Evolutionary conservation across 2,113 vertebrate species (phyloP), one percentile per base, ranked within the genome.

Genomic region (Axis porcinus): DNA sequence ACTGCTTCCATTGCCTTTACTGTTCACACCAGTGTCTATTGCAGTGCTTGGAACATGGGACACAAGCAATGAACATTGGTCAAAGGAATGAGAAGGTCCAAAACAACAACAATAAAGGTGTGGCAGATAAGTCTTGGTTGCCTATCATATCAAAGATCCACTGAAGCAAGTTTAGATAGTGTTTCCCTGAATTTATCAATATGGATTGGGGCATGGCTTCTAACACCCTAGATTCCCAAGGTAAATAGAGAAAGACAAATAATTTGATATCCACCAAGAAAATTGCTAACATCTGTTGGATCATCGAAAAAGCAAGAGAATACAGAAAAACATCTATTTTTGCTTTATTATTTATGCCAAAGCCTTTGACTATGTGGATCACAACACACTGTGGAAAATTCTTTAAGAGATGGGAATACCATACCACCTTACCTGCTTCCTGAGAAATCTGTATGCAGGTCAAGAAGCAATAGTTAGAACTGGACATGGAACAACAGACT

Each of bases 1-100:
- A 3, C n/a, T 5, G 25, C 43, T 36, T 33, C 21, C 4, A 3
- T 12, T 25, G 5, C 52, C 40, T 33, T n/a, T 52, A 1, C 47
- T 14, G 60, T 5, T 11, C 25, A 9, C 5, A 54, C 27, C 16
- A 6, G 27, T 0, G 33, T 21, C 50, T 19, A 3, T 2, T 43
- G 17, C 15, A 0, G 40, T 2, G 6, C 16, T 50, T 30, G 58
- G n/a, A 16, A 33, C 9, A 1, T 0, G 9, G 36, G 16, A 4
- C 16, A 7, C 14, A 12, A 62, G 60, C 19, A 7, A 1, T 6
- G 27, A 19, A 7, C 10, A 84, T 28, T 7, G 62, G 11, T 2
- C 36, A 67, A 45, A 36, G 14, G 8, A 89, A 11, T n/a, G 25
- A n/a, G 43, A 43, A 23, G 62, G 1, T 11, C 21, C 45, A 19